phyloP scores from a whole-genome alignment of 2,797 vertebrate genomes.

The Toxotes lorentzi region DNA sequence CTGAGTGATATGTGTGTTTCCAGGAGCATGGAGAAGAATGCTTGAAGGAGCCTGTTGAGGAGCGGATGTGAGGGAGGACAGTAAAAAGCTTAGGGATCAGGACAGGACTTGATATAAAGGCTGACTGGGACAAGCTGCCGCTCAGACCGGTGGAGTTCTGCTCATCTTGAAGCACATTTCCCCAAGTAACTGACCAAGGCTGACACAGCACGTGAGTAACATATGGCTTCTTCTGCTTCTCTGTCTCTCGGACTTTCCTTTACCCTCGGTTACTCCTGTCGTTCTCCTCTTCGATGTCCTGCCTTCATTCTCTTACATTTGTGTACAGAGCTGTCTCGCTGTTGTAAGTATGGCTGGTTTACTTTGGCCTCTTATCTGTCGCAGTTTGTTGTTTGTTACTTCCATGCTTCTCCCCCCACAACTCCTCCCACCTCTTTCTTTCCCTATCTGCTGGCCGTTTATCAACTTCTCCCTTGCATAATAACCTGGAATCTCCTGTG shows the following conservation, averaged over 20 bases:
- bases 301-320: not conserved
- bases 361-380: slow-evolving; percentile 49
- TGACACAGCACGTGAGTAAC: slow-evolving; percentile 72
- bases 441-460: slow-evolving; percentile 44
- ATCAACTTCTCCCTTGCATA: slow-evolving; percentile 56
- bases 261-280: not conserved
- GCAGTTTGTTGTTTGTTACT: slow-evolving; percentile 49
- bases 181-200: slow-evolving; percentile 49
- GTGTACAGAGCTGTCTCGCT: slow-evolving; percentile 20
- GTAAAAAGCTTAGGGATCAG: slow-evolving; percentile 62
- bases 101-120: slow-evolving; percentile 77
- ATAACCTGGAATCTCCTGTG: slow-evolving; percentile 31
- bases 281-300: slow-evolving; percentile 8
- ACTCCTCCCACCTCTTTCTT: not conserved
- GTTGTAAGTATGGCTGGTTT: slow-evolving; percentile 29
- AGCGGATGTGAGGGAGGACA: slow-evolving; percentile 76
- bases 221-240: slow-evolving; percentile 19
- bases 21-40: slow-evolving; percentile 60
- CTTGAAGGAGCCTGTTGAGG: slow-evolving; percentile 65
- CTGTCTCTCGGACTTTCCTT: slow-evolving; percentile 1
- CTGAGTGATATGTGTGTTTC: slow-evolving; percentile 73
- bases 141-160: slow-evolving; percentile 58
- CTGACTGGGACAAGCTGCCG: slow-evolving; percentile 49
- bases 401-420: not conserved
- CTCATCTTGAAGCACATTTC: slow-evolving; percentile 65